These are phyloP conservation scores for Apantesis nais DNA, from an alignment of 2,888 invertebrate genomes.

Conservation along the genomic window DNA sequence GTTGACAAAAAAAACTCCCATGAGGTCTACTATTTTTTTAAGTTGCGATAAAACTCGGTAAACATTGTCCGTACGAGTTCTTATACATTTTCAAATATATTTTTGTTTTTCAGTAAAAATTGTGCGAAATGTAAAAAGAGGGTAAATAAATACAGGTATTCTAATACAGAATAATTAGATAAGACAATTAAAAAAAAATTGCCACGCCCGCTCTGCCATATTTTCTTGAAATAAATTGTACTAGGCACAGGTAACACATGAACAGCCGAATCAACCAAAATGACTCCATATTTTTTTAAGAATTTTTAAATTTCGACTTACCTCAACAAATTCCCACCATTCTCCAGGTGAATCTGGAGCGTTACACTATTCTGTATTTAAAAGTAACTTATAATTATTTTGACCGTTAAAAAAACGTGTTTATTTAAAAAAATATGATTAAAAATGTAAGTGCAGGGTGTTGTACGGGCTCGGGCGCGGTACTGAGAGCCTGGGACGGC, in stretches of 20 bases:
- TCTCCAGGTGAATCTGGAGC: conserved; percentile 61
- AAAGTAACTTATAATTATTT: conserved; percentile 34
- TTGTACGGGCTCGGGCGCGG: conserved; percentile 57
- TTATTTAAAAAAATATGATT: conserved; percentile 34
- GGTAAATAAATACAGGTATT: no score
- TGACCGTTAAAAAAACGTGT: conserved; percentile 31
- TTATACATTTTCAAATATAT: neutral
- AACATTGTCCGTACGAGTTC: neutral
- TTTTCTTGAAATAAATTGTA: neutral
- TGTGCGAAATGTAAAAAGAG: no score
- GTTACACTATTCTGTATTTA: conserved; percentile 35
- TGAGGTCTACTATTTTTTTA: no score
- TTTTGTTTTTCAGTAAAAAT: neutral
- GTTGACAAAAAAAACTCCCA: no score
- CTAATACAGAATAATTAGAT: neutral
- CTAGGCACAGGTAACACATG: conserved; percentile 1
- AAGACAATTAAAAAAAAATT: neutral
- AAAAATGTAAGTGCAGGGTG: conserved; percentile 39
- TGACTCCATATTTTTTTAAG: no score
- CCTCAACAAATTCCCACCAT: conserved; percentile 73
- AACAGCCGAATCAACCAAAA: neutral
- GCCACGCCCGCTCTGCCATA: neutral
- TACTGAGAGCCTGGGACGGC: conserved; percentile 60
- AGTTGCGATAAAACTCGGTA: neutral
- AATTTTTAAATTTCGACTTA: conserved; percentile 52